phyloP scores from a whole-genome alignment of 1,140 invertebrate genomes.

The Halesus radiatus region DNA sequence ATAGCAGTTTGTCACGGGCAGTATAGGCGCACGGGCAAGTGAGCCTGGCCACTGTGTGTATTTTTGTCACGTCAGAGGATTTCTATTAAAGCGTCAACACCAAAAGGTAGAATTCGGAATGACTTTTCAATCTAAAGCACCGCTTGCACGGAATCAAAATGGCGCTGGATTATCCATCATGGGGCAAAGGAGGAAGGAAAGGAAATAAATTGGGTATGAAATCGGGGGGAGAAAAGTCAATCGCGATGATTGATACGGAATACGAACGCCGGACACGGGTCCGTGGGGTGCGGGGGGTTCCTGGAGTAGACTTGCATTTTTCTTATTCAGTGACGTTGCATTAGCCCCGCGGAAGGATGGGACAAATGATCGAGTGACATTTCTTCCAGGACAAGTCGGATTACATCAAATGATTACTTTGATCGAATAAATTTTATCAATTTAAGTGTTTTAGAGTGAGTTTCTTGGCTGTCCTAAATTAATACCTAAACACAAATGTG shows the following conservation, averaged over 20 bases:
- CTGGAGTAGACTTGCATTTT: constrained; percentile 38
- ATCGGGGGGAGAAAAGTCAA: constrained; percentile 57
- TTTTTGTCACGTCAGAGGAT: too few species aligned
- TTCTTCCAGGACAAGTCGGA: not conserved
- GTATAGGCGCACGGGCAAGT: too few species aligned
- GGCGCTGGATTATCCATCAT: constrained; percentile 45
- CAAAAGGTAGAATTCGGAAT: constrained; percentile 11
- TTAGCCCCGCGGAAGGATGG: constrained; percentile 34
- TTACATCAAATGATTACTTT: too few species aligned
- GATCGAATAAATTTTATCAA: too few species aligned
- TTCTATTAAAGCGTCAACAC: not conserved
- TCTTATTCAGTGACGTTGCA: constrained; percentile 51
- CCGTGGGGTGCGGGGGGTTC: not conserved
- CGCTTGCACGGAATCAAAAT: constrained; percentile 31
- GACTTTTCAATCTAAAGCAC: constrained; percentile 37
- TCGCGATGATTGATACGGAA: constrained; percentile 57
- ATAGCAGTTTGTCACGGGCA: too few species aligned
- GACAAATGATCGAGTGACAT: not conserved
- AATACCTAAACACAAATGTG: too few species aligned
- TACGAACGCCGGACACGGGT: constrained; percentile 40
- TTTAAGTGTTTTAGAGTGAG: too few species aligned
- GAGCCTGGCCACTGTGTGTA: too few species aligned
- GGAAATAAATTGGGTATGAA: constrained; percentile 58
- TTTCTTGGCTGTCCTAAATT: too few species aligned
- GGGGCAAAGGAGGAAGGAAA: constrained; percentile 34